Base-by-base conservation (phyloP, 2,797 vertebrate species). In the Thripadectes ignobilis region DNA sequence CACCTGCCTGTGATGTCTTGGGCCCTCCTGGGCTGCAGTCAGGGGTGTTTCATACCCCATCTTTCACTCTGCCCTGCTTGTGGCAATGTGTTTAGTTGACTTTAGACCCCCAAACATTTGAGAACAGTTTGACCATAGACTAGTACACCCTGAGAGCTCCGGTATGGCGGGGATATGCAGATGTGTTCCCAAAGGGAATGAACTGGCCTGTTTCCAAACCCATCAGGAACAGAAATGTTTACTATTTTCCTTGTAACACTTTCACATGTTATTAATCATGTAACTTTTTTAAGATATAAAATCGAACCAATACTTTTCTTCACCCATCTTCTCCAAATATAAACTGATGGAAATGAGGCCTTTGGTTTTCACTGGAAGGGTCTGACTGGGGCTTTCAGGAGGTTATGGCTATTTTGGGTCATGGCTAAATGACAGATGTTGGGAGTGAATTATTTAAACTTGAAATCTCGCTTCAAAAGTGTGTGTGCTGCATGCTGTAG, bases 1-100 rank as follows among this genome's bases (percentile, higher is more conserved):
- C 16, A 3, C 57, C 3, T 1, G 15, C 52, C 61, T 43, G 30
- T 32, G 14, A 13, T 0, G 21, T 9, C 66, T 29, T 39, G 36
- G 46, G 61, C 32, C 43, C 38, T 32, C 34, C 9, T 14, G 43
- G 39, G 54, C 38, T 77, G 69, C 45, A 12, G 23, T 14, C 36
- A 36, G 67, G 73, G 57, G 17, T 4, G 0, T 32, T 54, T 45
- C 6, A 1, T 16, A 2, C 11, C 43, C 30, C 2, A 0, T 34
- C 1, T 65, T 69, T 67, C 4, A 24, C 45, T 34, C 39, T 34
- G 43, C 43, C 18, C 19, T 45, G 43, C 43, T 45, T 45, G 30
- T 6, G 22, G 38, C 71, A 12, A 19, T 24, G 43, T 8, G 5
- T 67, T 57, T 21, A 27, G 18, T 5, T 46, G 12, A 22, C 41